A percentile compares a stretch with the other conserved stretches of the same genome.
Evolutionary conservation across 1,140 invertebrate genomes (phyloP).

Genomic region (Bicyclus anynana): DNA sequence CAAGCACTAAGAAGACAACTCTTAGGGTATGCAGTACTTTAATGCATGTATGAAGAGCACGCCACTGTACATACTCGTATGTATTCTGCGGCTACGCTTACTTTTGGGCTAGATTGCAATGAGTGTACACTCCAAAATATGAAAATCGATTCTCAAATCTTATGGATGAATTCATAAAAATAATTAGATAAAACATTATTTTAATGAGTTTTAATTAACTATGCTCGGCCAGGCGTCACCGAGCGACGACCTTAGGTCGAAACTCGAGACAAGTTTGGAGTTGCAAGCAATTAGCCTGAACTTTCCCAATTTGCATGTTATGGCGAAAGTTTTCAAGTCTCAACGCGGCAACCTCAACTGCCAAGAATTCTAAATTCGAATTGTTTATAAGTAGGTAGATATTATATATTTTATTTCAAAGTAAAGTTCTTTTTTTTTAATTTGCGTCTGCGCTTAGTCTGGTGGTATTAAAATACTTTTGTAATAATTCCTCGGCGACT

Average conservation of each 20-base stretch:
- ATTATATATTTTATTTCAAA: constrained; percentile 21
- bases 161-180: too few relatives aligned
- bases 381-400: constrained; percentile 1
- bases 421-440: constrained; percentile 8
- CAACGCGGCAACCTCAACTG: constrained; percentile 14
- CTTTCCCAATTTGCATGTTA: constrained; percentile 57
- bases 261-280: not conserved
- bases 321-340: constrained; percentile 39
- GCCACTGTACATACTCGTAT: too few relatives aligned
- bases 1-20: too few relatives aligned
- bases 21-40: too few relatives aligned
- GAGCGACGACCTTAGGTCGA: not conserved
- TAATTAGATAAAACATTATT: too few relatives aligned
- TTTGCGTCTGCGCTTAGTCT: not conserved
- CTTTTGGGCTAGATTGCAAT: too few relatives aligned
- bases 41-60: too few relatives aligned
- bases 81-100: too few relatives aligned
- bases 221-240: constrained; percentile 15
- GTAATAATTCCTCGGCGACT: too few relatives aligned
- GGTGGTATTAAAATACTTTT: not conserved
- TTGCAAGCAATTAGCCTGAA: constrained; percentile 50
- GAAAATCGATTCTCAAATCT: too few relatives aligned
- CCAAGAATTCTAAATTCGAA: constrained; percentile 22
- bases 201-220: constrained; percentile 34
- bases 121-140: too few relatives aligned